Base-by-base conservation (phyloP, 2,113 vertebrate species). In the Mormoops blainvillei region DNA sequence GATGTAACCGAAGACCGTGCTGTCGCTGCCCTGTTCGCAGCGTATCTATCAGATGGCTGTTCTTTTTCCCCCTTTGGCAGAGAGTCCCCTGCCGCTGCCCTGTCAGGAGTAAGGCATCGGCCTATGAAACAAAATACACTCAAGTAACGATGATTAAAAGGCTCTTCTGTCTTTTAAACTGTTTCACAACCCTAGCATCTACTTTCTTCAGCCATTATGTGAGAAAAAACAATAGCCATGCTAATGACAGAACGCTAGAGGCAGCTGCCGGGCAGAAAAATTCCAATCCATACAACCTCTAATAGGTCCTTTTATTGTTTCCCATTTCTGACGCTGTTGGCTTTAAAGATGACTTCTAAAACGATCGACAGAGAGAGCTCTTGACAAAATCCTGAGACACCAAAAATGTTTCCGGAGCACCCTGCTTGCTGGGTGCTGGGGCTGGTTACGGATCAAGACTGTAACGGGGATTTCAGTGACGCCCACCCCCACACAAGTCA, bases 371-470 rank as follows among this genome's bases (percentile, higher is more conserved):
- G 70, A 74, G 24, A 85, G 45, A 58, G 6, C 10, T 89, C 58
- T 93, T 89, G 24, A 87, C 87, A 61, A 94, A 80, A 85, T 89
- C 83, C 43, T 95, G 15, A 70, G 71, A 95, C n/a, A 41, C 48
- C 77, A 63, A 74, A 88, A 82, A 77, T 68, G 54, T 43, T 85
- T 83, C 38, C n/a, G 43, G 89, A 78, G 48, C 70, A 86, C 24
- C 74, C 91, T 56, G 11, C 87, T 61, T 92, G 84, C 56, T 41
- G 6, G 54, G 61, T 92, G 84, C 56, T 41, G 6, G 54, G 61
- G 31, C 74, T 71, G 45, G 22, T 78, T 52, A 54, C 18, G 31
- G 50, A 74, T 68, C 67, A 71, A 89, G 52, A 93, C 73, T 67
- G 81, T 8, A 73, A 16, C 33, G 63, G 48, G 50, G 48, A 87